phyloP scores from a whole-genome alignment of 2,113 vertebrate species.

The Lutjanus erythropterus region DNA sequence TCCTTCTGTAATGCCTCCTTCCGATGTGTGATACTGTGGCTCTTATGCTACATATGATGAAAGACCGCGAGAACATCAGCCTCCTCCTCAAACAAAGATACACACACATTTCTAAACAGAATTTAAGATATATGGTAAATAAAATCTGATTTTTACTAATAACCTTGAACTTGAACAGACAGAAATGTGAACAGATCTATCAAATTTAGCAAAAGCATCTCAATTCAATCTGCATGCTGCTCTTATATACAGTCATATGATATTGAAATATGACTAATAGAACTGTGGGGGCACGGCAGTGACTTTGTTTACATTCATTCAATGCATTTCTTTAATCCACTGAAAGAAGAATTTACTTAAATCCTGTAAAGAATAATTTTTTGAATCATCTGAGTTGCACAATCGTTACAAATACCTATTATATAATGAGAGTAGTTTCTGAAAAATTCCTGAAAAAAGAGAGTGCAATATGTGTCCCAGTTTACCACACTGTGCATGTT shows the following conservation, averaged over 20 bases:
- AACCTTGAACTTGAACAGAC: conserved; percentile 25
- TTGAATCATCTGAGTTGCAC: not conserved
- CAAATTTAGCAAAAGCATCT: conserved; percentile 40
- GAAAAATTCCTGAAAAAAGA: not conserved
- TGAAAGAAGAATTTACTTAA: not conserved
- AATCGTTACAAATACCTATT: not conserved
- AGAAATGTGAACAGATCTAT: conserved; percentile 51
- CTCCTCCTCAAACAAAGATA: no score
- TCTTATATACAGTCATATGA: conserved; percentile 30
- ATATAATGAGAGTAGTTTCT: not conserved
- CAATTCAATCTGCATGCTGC: conserved; percentile 27
- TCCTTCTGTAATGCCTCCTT: not conserved
- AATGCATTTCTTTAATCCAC: not conserved
- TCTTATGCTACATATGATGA: not conserved
- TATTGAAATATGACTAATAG: conserved; percentile 31
- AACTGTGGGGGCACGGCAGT: conserved; percentile 8
- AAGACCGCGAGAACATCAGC: no score
- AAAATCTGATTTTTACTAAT: not conserved
- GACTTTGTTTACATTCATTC: conserved; percentile 38
- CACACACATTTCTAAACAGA: not conserved
- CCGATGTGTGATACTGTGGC: not conserved
- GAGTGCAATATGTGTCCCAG: not conserved
- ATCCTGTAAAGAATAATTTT: not conserved
- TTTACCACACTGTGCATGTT: not conserved
- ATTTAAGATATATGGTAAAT: not conserved